Base-by-base conservation (phyloP, 2,888 invertebrate species). In the Drosophila greeni region DNA sequence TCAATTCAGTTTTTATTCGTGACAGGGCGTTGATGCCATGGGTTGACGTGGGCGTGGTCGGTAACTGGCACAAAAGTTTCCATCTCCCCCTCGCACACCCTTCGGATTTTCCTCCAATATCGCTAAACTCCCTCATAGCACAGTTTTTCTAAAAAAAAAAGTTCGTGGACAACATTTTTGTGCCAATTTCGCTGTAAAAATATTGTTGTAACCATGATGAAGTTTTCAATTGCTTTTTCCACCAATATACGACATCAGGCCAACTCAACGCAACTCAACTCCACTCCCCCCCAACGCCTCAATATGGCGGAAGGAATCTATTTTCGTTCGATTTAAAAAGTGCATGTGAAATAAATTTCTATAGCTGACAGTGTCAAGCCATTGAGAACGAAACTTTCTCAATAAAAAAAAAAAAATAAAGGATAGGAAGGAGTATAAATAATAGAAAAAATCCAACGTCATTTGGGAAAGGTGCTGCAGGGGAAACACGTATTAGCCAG, bases 181-280 rank as follows among this genome's bases (percentile, higher is more conserved):
- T 78, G 82, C 76, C 84, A 81, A 81, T 81, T 81, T 79, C 82
- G 77, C 72, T 78, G 85, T 70, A 69, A 85, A 82, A 82, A 82
- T 83, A 85, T 82, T 85, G 74, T 83, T 78, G 81, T 69, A 78
- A 61, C 78, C 84, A 76, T 84, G 84, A 84, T 81, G 84, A 81
- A 81, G 83, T 81, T 81, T 84, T 82, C 81, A 81, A 81, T 84
- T 81, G 81, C 43, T 84, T 81, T 75, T 64, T 47, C 70, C 68
- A 60, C 42, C 70, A 76, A 78, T 45, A 64, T 45, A 59, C 47
- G 39, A 43, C 51, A 58, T 60, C 54, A 55, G 31, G 48, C 49
- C 18, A 47, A 47, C 45, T 47, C 18, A 18, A 29, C 45, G 29
- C 43, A 7, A 26, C 26, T 26, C 26, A n/a, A n/a, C n/a, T n/a